Percentiles rank a stretch among this genome's conserved stretches.
Evolutionary conservation across 2,888 invertebrate species (phyloP).

Genomic region (Dorcus parallelipipedus): DNA sequence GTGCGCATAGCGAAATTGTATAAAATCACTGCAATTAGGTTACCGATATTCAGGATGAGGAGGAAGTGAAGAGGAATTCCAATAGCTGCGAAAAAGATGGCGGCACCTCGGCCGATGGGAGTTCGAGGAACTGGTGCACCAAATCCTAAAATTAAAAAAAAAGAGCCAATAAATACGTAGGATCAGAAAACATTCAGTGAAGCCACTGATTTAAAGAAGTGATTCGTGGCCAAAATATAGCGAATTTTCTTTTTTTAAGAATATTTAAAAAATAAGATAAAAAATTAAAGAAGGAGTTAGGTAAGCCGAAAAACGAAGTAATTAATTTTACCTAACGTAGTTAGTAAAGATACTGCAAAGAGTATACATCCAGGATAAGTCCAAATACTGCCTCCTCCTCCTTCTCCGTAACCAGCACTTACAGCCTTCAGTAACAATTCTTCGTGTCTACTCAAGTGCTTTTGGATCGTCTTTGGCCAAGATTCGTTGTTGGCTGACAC

Average conservation of each 20-base stretch:
- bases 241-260: neutral
- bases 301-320: neutral
- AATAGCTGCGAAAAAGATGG: constrained; percentile 61
- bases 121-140: constrained; percentile 71
- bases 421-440: constrained; percentile 56
- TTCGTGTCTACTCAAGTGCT: constrained; percentile 56
- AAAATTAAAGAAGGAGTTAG: constrained; percentile 2
- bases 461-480: constrained; percentile 61
- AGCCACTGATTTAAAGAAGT: too few relatives aligned
- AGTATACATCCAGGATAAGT: constrained; percentile 65
- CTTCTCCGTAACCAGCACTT: constrained; percentile 55
- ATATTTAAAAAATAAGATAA: neutral
- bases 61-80: constrained; percentile 68
- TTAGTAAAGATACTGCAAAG: constrained; percentile 66
- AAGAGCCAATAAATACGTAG: too few relatives aligned
- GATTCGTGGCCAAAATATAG: too few relatives aligned
- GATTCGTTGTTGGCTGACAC: constrained; percentile 53
- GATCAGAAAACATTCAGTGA: too few relatives aligned
- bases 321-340: constrained; percentile 58
- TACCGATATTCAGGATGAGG: constrained; percentile 56
- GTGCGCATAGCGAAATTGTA: constrained; percentile 46
- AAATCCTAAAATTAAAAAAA: constrained; percentile 53
- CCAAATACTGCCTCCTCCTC: constrained; percentile 62
- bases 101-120: constrained; percentile 58
- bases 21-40: constrained; percentile 51